These are phyloP conservation scores for Flabesymbios commensalis DNA, from an alignment of 2,888 invertebrate species.

Conservation along the genomic window DNA sequence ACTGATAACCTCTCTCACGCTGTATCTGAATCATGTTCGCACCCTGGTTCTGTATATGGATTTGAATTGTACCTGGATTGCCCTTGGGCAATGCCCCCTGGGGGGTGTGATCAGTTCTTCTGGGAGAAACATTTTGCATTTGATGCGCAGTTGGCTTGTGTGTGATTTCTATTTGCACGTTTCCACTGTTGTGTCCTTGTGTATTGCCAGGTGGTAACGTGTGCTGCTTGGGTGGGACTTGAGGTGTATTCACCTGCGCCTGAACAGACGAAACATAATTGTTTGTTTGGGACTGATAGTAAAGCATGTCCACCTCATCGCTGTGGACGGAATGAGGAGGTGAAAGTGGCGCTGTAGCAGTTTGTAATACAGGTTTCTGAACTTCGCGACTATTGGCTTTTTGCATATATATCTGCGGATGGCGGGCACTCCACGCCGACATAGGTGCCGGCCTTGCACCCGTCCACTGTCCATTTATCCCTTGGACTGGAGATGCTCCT, in stretches of 20 bases:
- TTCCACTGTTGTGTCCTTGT: too few species aligned
- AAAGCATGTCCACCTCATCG: neutral
- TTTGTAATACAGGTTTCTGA: conserved; percentile 91
- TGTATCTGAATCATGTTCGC: conserved; percentile 6
- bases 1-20: neutral
- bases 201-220: conserved; percentile 2
- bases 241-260: conserved; percentile 54
- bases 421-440: conserved; percentile 82
- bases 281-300: neutral
- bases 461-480: too few species aligned
- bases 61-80: conserved; percentile 19
- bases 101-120: neutral
- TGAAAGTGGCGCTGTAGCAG: conserved; percentile 88
- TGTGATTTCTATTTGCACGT: too few species aligned
- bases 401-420: conserved; percentile 94
- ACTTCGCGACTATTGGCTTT: conserved; percentile 92
- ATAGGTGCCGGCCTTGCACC: conserved; percentile 68
- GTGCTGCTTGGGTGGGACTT: conserved; percentile 15
- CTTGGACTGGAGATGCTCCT: neutral
- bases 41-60: conserved; percentile 29
- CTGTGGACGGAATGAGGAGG: conserved; percentile 61
- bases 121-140: too few species aligned
- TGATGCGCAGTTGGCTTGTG: too few species aligned
- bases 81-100: neutral
- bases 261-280: conserved; percentile 54